Evolutionary conservation across 2,888 invertebrate species (phyloP).

Genomic region (Cordilura impudica): DNA sequence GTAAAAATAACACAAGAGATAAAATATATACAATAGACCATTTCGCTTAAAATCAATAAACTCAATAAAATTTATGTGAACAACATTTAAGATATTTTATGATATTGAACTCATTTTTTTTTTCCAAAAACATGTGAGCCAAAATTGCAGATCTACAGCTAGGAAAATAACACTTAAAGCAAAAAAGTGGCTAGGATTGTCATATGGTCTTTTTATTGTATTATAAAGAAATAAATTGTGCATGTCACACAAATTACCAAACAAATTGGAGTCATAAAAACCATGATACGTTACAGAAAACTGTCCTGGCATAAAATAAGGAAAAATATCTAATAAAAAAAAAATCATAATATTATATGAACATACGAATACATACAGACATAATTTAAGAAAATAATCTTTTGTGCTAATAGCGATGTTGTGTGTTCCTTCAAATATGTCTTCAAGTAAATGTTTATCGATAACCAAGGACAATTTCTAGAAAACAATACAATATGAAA

Average conservation of each 20-base stretch:
- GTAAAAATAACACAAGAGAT: too few species aligned
- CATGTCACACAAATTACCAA: constrained; percentile 68
- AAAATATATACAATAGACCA: too few species aligned
- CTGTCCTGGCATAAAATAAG: neutral
- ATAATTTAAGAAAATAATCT: constrained; percentile 1
- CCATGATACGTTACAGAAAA: constrained; percentile 50
- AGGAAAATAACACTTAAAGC: constrained; percentile 17
- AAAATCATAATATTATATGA: constrained; percentile 65
- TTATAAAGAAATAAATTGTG: constrained; percentile 56
- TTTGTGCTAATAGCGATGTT: constrained; percentile 10
- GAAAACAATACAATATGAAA: constrained; percentile 30
- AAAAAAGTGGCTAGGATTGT: constrained; percentile 8
- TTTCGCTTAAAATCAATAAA: neutral
- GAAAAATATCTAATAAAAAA: constrained; percentile 35
- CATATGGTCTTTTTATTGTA: constrained; percentile 16
- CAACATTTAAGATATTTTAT: constrained; percentile 55
- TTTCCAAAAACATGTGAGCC: constrained; percentile 65
- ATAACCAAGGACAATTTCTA: constrained; percentile 34
- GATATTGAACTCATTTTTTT: constrained; percentile 53
- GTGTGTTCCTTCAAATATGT: neutral
- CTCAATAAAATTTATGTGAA: constrained; percentile 17
- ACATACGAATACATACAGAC: neutral
- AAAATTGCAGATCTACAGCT: constrained; percentile 16
- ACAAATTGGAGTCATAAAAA: constrained; percentile 69
- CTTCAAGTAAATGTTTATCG: constrained; percentile 32